Percentiles rank a stretch among this genome's conserved stretches.
Conservation (phyloP, 2,888 invertebrate species). For the Panopea generosa region DNA sequence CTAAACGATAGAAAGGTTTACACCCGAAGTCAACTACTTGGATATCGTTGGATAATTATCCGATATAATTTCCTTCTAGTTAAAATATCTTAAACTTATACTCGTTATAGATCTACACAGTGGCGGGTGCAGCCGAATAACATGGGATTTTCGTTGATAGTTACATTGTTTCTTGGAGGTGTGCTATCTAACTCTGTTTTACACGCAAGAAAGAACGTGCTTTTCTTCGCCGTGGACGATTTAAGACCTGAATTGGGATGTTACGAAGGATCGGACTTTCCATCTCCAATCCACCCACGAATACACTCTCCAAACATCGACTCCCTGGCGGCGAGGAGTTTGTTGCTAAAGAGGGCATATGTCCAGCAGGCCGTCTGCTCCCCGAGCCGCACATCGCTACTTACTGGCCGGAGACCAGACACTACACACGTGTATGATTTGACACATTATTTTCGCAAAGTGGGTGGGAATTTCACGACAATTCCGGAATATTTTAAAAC, state of each 20-base stretch:
- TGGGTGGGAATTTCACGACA: conserved; percentile 67
- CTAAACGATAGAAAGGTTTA: no score
- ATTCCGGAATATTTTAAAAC: conserved; percentile 66
- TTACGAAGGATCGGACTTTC: conserved; percentile 49
- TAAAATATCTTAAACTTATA: no score
- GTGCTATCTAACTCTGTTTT: no score
- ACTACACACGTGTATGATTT: conserved; percentile 67
- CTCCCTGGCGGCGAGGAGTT: conserved; percentile 88
- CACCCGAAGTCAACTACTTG: no score
- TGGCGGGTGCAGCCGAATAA: no score
- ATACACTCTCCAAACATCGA: conserved; percentile 92
- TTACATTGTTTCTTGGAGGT: not conserved
- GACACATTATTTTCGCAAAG: conserved; percentile 54
- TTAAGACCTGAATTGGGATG: conserved; percentile 52
- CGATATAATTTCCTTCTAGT: no score
- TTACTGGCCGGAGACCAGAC: conserved; percentile 68
- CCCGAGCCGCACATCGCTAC: conserved; percentile 88
- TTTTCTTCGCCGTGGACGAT: conserved; percentile 59
- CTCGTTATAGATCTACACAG: no score
- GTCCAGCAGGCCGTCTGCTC: conserved; percentile 94
- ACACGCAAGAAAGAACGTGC: conserved; percentile 44
- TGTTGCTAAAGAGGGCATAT: conserved; percentile 89
- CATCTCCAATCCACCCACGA: conserved; percentile 85
- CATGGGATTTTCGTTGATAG: no score
- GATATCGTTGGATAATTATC: no score